phyloP scores from a whole-genome alignment of 1,140 invertebrate genomes.

The Brachionus asplanchnoidis region DNA sequence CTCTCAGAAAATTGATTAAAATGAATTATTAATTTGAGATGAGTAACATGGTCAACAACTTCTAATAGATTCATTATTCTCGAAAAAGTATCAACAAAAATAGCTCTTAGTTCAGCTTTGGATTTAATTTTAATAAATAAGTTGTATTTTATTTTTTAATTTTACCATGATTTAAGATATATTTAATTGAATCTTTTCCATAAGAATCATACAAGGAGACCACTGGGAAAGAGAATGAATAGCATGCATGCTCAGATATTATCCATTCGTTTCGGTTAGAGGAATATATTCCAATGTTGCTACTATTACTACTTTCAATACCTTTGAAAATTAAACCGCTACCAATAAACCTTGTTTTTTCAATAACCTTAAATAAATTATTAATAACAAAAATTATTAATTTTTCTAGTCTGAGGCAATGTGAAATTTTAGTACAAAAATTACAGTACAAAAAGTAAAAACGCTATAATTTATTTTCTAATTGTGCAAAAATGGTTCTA shows the following conservation, averaged over 20 bases:
- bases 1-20: neutral
- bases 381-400: no score
- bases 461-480: no score
- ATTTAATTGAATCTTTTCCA: constrained; percentile 30
- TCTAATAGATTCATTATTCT: constrained; percentile 21
- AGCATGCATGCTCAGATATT: constrained; percentile 32
- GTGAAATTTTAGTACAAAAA: no score
- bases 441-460: no score
- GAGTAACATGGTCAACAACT: neutral
- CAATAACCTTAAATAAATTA: neutral
- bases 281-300: constrained; percentile 22
- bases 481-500: no score
- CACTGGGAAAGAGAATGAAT: constrained; percentile 23
- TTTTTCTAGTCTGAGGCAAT: no score
- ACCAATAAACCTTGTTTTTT: neutral
- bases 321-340: neutral
- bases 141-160: neutral
- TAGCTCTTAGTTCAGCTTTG: constrained; percentile 20
- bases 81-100: constrained; percentile 27
- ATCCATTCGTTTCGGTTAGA: constrained; percentile 39
- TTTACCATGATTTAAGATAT: constrained; percentile 40
- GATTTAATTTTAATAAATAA: neutral
- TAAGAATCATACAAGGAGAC: constrained; percentile 35
- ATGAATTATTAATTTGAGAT: constrained; percentile 35
- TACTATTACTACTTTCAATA: constrained; percentile 21